Percentiles rank a stretch among this genome's conserved stretches.
Evolutionary conservation across 2,113 vertebrate genomes (phyloP).

Genomic region (Synchiropus splendidus): DNA sequence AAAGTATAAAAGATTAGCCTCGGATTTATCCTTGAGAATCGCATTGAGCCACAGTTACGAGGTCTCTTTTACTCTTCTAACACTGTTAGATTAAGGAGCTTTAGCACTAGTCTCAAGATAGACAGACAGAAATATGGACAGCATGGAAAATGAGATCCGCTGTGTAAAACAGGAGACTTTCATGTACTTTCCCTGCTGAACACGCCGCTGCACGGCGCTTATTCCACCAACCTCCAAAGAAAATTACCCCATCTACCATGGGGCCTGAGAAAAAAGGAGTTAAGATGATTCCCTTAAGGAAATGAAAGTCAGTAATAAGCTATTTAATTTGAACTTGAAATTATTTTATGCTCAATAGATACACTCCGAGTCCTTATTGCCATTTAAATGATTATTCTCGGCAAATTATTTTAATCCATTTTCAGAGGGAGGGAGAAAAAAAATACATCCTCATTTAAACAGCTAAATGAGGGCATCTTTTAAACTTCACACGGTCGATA

Average conservation of each 20-base stretch:
- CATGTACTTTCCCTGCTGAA: slow-evolving; percentile 68
- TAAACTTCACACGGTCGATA: slow-evolving; percentile 63
- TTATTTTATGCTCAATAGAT: slow-evolving; percentile 72
- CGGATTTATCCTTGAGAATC: slow-evolving; percentile 55
- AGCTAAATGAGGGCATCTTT: slow-evolving; percentile 72
- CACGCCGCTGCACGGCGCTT: slow-evolving; percentile 57
- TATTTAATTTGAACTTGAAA: slow-evolving; percentile 75
- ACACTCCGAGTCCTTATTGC: slow-evolving; percentile 70
- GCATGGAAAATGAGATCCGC: slow-evolving; percentile 64
- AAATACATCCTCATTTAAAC: slow-evolving; percentile 70
- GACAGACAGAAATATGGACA: slow-evolving; percentile 58
- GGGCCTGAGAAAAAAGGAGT: slow-evolving; percentile 47
- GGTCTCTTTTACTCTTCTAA: slow-evolving; percentile 52
- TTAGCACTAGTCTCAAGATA: slow-evolving; percentile 51
- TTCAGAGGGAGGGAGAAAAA: slow-evolving; percentile 62
- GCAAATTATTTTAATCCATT: slow-evolving; percentile 78
- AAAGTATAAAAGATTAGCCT: slow-evolving; percentile 58
- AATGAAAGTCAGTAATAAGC: slow-evolving; percentile 71
- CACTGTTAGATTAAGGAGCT: slow-evolving; percentile 56
- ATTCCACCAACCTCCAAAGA: slow-evolving; percentile 63
- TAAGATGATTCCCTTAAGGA: slow-evolving; percentile 56
- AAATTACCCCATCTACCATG: slow-evolving; percentile 61
- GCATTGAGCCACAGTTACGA: slow-evolving; percentile 48
- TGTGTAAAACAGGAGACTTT: slow-evolving; percentile 66
- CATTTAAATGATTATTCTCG: slow-evolving; percentile 73